Base-by-base conservation (phyloP, 1,140 invertebrate species). In the Penaeus indicus region DNA sequence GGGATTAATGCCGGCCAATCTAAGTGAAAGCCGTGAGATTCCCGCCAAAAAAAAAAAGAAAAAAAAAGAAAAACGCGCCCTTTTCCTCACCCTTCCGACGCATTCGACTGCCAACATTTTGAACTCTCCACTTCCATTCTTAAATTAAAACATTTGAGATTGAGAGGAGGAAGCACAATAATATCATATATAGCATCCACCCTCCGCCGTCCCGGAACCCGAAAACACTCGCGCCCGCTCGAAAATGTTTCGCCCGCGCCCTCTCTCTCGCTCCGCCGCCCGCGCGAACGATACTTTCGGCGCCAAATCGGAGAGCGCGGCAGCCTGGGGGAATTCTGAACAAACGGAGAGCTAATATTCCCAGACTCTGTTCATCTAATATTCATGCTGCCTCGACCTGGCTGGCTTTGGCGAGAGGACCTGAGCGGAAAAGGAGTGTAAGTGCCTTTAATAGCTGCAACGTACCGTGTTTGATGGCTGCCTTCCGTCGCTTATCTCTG, bases 111-210 rank as follows among this genome's bases (percentile, higher is more conserved):
- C 60, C 72, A 63, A 32, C 79, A 60, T 82, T 81, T 81, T 81
- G 79, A 81, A 81, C 79, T 81, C 79, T 82, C 79, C 79, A 82
- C 79, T 63, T 82, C 79, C 79, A 82, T 82, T 82, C 79, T 82
- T 82, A 61, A 82, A 82, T 82, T 82, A 82, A 82, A 82, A 82
- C 79, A 82, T 82, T 82, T 82, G 79, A 82, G 79, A 82, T 82
- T 82, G 79, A 82, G 79, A 82, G 79, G 79, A 82, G 79, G 79
- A 82, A 82, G 79, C 79, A 82, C 79, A 82, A 82, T 82, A 82
- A 82, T 82, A 82, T 82, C 79, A 82, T 82, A 82, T 82, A 82
- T 82, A 82, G 79, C 79, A 82, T 82, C 81, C 81, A 64, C 81
- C 81, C 80, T 60, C 27, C 81, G 61, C 18, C 32, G 25, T 21